Base-by-base conservation (phyloP, 2,113 vertebrate genomes). In the Vanacampus margaritifer region DNA sequence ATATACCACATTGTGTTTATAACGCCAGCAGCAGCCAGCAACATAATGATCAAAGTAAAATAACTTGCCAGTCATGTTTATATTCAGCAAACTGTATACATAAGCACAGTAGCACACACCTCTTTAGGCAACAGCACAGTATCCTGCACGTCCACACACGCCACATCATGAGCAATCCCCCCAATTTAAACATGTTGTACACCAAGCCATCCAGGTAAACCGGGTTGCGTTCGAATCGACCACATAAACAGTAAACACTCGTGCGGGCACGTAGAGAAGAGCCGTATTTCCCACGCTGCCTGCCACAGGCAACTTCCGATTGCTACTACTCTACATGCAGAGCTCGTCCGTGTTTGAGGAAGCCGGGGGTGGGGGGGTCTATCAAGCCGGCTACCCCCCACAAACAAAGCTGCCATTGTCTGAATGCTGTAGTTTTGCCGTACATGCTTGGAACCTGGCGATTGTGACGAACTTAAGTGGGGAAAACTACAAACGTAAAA, bases 361-460 rank as follows among this genome's bases (percentile, higher is more conserved):
- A 6, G 8, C 13, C 26, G 28, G n/a, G 13, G 12, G 23, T 23
- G n/a, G 45, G 28, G n/a, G 13, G 12, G 23, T 23, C 85, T 77
- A 86, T 86, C 80, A 82, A 83, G 74, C 81, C 68, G 75, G 65
- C 73, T 79, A 77, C 79, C 81, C 61, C 57, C 57, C 71, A 77
- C 28, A 86, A 83, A 88, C 83, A 88, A 87, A 83, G 86, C 73
- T 73, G 61, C 79, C 79, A 90, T 89, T 88, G 86, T 90, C 83
- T 91, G 86, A 88, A 86, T 87, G 85, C 87, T 90, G 90, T 92
- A 91, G 88, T 91, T 86, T 87, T 76, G 59, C 48, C 14, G 79
- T 73, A 37, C 64, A 67, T 39, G n/a, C 62, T 67, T 32, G 54
- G 72, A 69, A 73, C 78, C 77, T 78, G 67, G 21, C 73, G 74